Conservation (phyloP, 2,888 invertebrate species). For the Trichopria drosophilae region DNA sequence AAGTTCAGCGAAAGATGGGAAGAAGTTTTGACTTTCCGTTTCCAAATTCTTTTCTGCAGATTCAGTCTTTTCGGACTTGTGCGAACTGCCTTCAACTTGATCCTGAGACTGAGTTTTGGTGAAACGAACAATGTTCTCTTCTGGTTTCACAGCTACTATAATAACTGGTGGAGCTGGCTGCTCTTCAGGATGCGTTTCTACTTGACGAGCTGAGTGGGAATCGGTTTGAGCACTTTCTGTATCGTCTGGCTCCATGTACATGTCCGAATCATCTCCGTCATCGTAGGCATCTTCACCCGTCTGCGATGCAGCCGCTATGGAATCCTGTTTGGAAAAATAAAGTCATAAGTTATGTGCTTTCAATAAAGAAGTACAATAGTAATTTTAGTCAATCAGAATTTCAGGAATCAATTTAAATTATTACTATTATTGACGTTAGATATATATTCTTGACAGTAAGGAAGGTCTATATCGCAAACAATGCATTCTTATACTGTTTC, state of each 20-base stretch:
- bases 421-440: background rate
- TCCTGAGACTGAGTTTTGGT: constrained; percentile 19
- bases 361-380: too few species aligned
- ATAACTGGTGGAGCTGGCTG: constrained; percentile 14
- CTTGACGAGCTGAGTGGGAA: constrained; percentile 15
- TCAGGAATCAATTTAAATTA: too few species aligned
- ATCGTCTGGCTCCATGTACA: constrained; percentile 58
- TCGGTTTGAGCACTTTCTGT: constrained; percentile 39
- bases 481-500: too few species aligned
- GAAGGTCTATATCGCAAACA: too few species aligned
- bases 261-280: constrained; percentile 57
- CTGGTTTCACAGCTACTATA: constrained; percentile 35
- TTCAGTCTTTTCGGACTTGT: constrained; percentile 24
- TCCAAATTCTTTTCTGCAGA: constrained; percentile 60
- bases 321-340: too few species aligned
- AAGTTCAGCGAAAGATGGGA: constrained; percentile 74
- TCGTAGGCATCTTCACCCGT: constrained; percentile 55
- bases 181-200: constrained; percentile 3
- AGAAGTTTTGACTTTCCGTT: constrained; percentile 71
- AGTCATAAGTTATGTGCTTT: too few species aligned
- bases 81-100: background rate
- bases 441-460: background rate
- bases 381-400: too few species aligned
- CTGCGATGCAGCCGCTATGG: constrained; percentile 48
- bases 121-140: constrained; percentile 34